These are phyloP conservation scores for Hycleus phaleratus DNA, from an alignment of 1,140 invertebrate genomes.

Conservation along the genomic window DNA sequence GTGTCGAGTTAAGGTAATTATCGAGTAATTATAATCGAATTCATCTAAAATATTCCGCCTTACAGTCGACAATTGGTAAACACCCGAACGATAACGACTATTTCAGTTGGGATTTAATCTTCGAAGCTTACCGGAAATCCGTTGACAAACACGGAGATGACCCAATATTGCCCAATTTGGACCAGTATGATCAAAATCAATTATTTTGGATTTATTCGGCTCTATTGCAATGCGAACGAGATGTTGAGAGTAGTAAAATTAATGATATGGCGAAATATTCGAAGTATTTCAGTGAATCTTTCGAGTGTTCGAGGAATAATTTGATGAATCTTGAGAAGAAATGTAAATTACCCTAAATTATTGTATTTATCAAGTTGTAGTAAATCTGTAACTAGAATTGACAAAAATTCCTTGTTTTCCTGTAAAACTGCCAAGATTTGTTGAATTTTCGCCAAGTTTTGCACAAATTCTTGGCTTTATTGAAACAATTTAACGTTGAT, in stretches of 20 bases:
- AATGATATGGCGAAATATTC: not conserved
- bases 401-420: no score
- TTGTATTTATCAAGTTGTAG: no score
- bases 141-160: not conserved
- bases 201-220: conserved; percentile 9
- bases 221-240: conserved; percentile 1
- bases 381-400: no score
- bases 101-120: conserved; percentile 1
- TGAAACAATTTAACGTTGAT: no score
- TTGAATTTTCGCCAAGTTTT: no score
- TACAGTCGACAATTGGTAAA: no score
- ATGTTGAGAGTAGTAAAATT: not conserved
- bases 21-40: no score
- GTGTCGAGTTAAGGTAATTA: no score
- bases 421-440: no score
- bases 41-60: no score
- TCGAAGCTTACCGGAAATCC: conserved; percentile 4
- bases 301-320: not conserved
- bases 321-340: conserved; percentile 3
- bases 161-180: not conserved
- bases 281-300: not conserved
- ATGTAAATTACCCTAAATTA: not conserved
- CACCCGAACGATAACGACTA: not conserved
- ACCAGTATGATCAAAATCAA: conserved; percentile 6
- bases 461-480: no score